Percentiles rank a stretch among this genome's conserved stretches.
phyloP scores from a whole-genome alignment of 2,113 vertebrate species.

The Harpagus bidentatus region DNA sequence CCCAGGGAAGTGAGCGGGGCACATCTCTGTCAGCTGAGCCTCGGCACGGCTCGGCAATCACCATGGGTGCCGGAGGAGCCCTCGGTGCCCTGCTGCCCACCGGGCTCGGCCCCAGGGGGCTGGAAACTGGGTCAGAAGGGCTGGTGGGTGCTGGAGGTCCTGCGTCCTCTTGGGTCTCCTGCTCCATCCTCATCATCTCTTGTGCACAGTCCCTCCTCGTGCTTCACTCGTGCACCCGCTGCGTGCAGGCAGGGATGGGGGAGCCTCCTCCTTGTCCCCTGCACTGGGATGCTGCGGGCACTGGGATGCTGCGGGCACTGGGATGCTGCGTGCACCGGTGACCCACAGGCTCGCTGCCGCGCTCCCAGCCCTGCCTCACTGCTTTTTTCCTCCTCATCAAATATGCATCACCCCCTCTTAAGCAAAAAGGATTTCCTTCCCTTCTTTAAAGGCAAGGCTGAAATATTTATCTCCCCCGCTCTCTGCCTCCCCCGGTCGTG shows the following conservation, averaged over 20 bases:
- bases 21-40: background rate
- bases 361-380: background rate
- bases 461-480: constrained; percentile 32
- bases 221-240: background rate
- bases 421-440: constrained; percentile 33
- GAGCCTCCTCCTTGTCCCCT: background rate
- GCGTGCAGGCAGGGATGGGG: background rate
- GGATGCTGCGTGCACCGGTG: background rate
- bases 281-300: background rate
- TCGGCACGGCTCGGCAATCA: background rate
- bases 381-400: constrained; percentile 5
- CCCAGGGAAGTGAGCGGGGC: background rate
- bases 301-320: background rate
- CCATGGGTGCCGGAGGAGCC: rapidly evolving
- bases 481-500: background rate
- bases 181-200: background rate
- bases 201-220: background rate
- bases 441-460: constrained; percentile 12
- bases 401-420: constrained; percentile 32
- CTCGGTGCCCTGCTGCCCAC: rapidly evolving
- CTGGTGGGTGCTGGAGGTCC: background rate
- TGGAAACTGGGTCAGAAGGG: rapidly evolving
- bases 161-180: background rate
- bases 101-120: background rate
- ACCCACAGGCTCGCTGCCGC: rapidly evolving